Evolutionary conservation across 2,797 vertebrate species (phyloP).

Genomic region (Enteromius thamalakanensis): DNA sequence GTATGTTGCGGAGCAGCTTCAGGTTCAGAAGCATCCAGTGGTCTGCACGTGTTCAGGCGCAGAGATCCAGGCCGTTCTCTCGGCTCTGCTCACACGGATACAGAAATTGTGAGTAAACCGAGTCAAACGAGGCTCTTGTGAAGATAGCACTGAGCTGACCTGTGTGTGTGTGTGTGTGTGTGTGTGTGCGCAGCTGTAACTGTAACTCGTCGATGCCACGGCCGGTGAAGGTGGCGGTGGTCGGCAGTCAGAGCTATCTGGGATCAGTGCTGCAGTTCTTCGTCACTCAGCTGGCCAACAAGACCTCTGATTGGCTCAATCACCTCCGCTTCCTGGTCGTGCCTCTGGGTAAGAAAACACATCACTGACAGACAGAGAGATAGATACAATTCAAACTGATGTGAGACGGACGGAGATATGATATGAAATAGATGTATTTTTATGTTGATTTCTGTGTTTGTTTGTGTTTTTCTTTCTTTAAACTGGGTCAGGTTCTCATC

Average conservation of each 20-base stretch:
- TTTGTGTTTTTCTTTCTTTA: neutral
- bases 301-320: conserved; percentile 95
- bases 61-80: conserved; percentile 94
- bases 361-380: neutral
- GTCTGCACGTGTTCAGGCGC: conserved; percentile 91
- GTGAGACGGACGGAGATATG: neutral
- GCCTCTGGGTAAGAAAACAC: conserved; percentile 83
- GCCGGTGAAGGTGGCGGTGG: conserved; percentile 91
- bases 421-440: too few relatives aligned
- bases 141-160: neutral
- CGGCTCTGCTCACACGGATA: conserved; percentile 91
- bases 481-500: conserved; percentile 83
- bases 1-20: conserved; percentile 92
- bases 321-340: conserved; percentile 95
- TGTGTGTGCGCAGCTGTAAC: conserved; percentile 85
- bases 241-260: conserved; percentile 92
- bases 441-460: neutral
- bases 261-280: conserved; percentile 93
- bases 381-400: neutral
- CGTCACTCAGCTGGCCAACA: conserved; percentile 93
- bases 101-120: conserved; percentile 92
- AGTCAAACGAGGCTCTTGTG: neutral
- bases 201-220: conserved; percentile 95
- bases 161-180: conserved; percentile 31
- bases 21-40: conserved; percentile 89